phyloP scores from a whole-genome alignment of 2,113 vertebrate species.

The Ptilonorhynchus violaceus region DNA sequence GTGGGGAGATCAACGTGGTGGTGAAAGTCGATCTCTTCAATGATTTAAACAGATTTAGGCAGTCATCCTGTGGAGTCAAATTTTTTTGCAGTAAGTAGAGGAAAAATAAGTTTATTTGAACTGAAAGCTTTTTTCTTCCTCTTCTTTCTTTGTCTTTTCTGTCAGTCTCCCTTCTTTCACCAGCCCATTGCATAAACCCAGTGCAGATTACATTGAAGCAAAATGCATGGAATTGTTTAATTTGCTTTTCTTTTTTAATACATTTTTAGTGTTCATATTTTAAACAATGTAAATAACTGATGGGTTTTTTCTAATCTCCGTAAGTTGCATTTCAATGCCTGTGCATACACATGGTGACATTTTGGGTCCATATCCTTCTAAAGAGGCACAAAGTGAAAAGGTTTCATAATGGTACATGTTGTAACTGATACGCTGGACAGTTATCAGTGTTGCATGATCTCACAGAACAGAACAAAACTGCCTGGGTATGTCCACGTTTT shows the following conservation, averaged over 20 bases:
- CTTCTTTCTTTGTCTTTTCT: background rate
- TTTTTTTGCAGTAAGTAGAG: slow-evolving; percentile 96
- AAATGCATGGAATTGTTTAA: background rate
- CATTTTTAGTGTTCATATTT: background rate
- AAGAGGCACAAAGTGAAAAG: background rate
- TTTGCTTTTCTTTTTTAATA: background rate
- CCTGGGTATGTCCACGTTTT: background rate
- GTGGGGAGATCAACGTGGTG: slow-evolving; percentile 94
- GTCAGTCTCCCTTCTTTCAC: background rate
- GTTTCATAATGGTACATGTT: background rate
- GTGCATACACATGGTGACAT: accelerated
- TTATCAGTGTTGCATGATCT: background rate
- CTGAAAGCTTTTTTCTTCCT: background rate
- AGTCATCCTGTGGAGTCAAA: slow-evolving; percentile 97
- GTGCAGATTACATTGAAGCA: background rate
- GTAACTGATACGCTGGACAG: background rate
- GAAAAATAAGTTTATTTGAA: background rate
- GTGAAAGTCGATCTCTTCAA: slow-evolving; percentile 99
- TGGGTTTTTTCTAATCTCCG: background rate
- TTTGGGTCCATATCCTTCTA: background rate
- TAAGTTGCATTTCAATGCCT: background rate
- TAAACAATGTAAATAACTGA: background rate
- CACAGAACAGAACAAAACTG: background rate
- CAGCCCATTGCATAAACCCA: background rate
- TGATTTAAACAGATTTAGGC: slow-evolving; percentile 95